phyloP scores from a whole-genome alignment of 2,113 vertebrate species.

The Onychorhynchus coronatus region DNA sequence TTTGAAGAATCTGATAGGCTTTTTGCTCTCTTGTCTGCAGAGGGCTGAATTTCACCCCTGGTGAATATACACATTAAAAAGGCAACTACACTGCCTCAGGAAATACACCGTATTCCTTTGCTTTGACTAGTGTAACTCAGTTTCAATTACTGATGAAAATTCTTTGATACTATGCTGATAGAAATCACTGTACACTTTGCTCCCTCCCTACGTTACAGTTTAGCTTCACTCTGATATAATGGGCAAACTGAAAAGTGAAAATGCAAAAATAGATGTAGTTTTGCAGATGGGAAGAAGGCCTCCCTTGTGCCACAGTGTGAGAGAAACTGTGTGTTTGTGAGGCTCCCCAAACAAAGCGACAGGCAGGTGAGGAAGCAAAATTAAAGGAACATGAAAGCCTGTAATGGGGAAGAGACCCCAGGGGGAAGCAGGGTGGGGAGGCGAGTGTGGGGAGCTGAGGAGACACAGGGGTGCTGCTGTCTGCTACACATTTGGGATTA shows the following conservation, averaged over 20 bases:
- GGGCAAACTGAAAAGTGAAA: background rate
- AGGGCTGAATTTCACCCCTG: conserved; percentile 18
- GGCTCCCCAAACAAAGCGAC: background rate
- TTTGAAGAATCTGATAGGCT: conserved; percentile 26
- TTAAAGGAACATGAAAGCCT: accelerated
- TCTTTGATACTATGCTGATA: background rate
- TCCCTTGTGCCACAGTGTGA: background rate
- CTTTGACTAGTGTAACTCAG: background rate
- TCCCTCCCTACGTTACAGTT: background rate
- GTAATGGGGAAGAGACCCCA: accelerated
- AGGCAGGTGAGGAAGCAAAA: background rate
- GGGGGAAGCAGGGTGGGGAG: background rate
- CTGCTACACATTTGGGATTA: background rate
- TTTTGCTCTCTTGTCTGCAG: conserved; percentile 17
- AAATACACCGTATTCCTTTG: background rate
- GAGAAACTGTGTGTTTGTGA: background rate
- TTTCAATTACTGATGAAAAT: conserved; percentile 27
- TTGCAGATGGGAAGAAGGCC: accelerated
- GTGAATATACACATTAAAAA: conserved; percentile 22
- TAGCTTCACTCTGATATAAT: background rate
- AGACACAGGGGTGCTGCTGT: background rate
- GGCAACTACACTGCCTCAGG: background rate
- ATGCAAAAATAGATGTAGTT: background rate
- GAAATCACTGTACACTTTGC: background rate
- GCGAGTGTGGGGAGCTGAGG: accelerated